These are phyloP conservation scores for Danaus chrysippus DNA, from an alignment of 2,888 invertebrate species.

Conservation along the genomic window DNA sequence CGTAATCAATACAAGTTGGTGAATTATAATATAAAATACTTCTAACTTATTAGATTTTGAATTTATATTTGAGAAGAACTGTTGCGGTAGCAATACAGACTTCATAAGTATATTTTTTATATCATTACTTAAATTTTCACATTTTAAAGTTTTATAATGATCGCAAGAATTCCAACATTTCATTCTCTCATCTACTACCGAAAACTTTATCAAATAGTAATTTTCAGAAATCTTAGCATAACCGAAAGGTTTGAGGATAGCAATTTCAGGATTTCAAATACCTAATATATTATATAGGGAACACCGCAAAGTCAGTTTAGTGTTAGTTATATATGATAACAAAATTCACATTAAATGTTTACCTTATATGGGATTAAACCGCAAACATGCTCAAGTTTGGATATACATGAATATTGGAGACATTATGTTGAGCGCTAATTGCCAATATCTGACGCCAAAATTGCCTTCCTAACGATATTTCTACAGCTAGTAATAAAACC, in stretches of 20 bases:
- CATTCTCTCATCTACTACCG: too few relatives aligned
- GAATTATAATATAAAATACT: constrained; percentile 36
- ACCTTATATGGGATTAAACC: constrained; percentile 42
- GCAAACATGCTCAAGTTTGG: constrained; percentile 59
- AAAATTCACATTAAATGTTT: constrained; percentile 30
- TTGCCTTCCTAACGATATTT: constrained; percentile 77
- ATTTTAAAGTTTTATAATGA: constrained; percentile 1
- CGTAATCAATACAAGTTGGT: constrained; percentile 56
- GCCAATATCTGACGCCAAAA: constrained; percentile 76
- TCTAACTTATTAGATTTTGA: constrained; percentile 10
- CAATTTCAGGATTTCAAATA: constrained; percentile 2
- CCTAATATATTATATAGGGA: constrained; percentile 18
- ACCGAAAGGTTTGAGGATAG: background rate
- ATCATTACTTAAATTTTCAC: background rate
- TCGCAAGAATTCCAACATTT: background rate
- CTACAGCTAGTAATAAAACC: constrained; percentile 73
- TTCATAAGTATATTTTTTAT: constrained; percentile 1
- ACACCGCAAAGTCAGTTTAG: constrained; percentile 21
- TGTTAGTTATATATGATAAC: constrained; percentile 17
- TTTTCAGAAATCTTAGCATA: constrained; percentile 1
- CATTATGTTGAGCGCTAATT: constrained; percentile 71
- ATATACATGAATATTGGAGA: constrained; percentile 65
- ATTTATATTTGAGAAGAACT: background rate
- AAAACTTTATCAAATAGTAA: background rate
- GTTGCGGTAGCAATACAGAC: too few relatives aligned